phyloP scores from a whole-genome alignment of 92 coral and sea anemone species.

The Heteractis magnifica region DNA sequence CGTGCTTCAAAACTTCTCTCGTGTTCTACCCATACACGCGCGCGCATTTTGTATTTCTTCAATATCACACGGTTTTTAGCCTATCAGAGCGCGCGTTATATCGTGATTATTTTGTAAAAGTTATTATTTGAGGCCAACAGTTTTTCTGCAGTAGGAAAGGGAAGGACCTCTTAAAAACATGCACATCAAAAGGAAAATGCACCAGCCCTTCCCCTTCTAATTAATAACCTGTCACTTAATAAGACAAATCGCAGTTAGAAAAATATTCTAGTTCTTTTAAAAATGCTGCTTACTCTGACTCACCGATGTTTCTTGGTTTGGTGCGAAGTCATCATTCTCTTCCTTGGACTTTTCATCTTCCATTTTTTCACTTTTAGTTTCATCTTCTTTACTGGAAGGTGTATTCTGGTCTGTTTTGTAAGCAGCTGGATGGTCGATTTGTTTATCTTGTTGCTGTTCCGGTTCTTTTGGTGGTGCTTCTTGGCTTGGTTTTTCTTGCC shows the following conservation, averaged over 20 bases:
- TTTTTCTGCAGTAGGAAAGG: too few species aligned
- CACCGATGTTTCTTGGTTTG: slow-evolving; percentile 6
- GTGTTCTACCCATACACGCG: too few species aligned
- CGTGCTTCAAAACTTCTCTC: too few species aligned
- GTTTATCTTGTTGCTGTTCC: slow-evolving; percentile 5
- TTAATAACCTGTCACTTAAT: too few species aligned
- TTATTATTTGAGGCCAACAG: too few species aligned
- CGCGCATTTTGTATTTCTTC: too few species aligned
- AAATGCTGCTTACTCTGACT: too few species aligned
- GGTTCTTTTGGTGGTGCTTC: background rate
- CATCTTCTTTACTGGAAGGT: slow-evolving; percentile 3
- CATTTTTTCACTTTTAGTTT: slow-evolving; percentile 17
- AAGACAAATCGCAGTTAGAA: background rate
- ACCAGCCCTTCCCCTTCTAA: too few species aligned
- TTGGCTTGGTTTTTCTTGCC: background rate
- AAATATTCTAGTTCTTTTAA: background rate
- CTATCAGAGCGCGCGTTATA: too few species aligned
- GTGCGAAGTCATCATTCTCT: background rate
- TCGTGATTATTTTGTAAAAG: too few species aligned
- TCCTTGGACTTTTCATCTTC: slow-evolving; percentile 6
- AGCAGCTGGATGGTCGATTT: background rate
- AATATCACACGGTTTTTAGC: too few species aligned
- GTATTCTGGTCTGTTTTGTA: background rate
- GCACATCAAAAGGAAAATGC: background rate
- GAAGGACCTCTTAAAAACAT: too few species aligned